Percentiles rank a stretch among this genome's conserved stretches.
Evolutionary conservation across 2,888 invertebrate genomes (phyloP).

Genomic region (Torymus texanus): DNA sequence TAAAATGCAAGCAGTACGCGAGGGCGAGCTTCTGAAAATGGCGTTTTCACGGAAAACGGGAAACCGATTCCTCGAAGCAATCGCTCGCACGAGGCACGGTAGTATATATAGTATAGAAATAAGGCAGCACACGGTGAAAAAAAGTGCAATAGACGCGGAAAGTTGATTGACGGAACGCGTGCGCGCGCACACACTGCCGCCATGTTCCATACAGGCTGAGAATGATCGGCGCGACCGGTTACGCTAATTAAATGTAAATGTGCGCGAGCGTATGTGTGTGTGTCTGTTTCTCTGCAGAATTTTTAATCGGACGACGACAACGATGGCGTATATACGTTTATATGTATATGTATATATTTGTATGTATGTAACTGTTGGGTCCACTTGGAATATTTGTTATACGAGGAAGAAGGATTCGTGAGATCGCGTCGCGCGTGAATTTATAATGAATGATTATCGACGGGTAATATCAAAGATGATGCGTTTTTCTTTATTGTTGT

Average conservation of each 20-base stretch:
- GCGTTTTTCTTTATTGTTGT: no score
- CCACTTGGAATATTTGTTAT: no score
- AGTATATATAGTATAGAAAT: no score
- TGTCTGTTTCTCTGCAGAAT: no score
- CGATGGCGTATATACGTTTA: no score
- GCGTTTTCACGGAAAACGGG: conserved; percentile 37
- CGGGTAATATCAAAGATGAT: no score
- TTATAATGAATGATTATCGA: no score
- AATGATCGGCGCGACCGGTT: conserved; percentile 33
- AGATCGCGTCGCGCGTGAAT: no score
- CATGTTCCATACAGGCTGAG: neutral
- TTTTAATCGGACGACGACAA: no score
- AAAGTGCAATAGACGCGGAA: conserved; percentile 9
- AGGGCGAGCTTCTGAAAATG: conserved; percentile 32
- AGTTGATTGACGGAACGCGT: conserved; percentile 35
- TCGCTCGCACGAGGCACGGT: neutral
- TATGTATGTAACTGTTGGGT: no score
- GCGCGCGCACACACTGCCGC: neutral
- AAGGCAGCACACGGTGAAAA: neutral
- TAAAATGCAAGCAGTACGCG: neutral
- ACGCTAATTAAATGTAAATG: conserved; percentile 45
- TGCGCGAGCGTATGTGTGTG: neutral
- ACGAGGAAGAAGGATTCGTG: no score
- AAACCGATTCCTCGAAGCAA: conserved; percentile 40
- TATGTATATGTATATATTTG: no score